These are phyloP conservation scores for Helogale parvula DNA, from an alignment of 2,113 vertebrate genomes.

Conservation along the genomic window DNA sequence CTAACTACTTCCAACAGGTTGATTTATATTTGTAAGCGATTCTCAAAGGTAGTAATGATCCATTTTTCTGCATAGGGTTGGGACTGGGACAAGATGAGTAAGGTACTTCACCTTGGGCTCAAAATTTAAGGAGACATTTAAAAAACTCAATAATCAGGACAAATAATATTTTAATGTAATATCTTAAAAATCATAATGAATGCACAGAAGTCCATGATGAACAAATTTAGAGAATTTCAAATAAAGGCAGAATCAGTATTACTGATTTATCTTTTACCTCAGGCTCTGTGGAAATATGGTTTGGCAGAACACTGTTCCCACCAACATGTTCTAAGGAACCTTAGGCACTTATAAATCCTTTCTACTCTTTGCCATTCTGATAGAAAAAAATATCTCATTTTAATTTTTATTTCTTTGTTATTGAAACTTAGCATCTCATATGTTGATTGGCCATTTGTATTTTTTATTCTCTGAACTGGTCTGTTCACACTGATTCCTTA, in stretches of 20 bases:
- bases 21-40: not conserved
- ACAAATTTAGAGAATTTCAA: not conserved
- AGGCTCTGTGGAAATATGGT: not conserved
- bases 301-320: not conserved
- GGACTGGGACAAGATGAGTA: not conserved
- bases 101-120: not conserved
- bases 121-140: not conserved
- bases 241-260: not conserved
- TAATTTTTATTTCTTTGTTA: not conserved
- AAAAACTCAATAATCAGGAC: not conserved
- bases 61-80: not conserved
- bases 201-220: not conserved
- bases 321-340: not conserved
- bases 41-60: not conserved
- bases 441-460: not conserved
- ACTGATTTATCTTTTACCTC: not conserved
- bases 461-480: not conserved
- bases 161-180: not conserved
- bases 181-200: not conserved
- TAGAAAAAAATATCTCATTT: not conserved
- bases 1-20: not conserved
- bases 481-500: not conserved
- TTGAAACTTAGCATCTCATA: not conserved
- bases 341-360: not conserved
- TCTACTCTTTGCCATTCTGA: not conserved